Evolutionary conservation across 92 coral and sea anemone species (phyloP), one percentile per base, ranked within the genome.

Genomic region (Parazoanthus darwini): DNA sequence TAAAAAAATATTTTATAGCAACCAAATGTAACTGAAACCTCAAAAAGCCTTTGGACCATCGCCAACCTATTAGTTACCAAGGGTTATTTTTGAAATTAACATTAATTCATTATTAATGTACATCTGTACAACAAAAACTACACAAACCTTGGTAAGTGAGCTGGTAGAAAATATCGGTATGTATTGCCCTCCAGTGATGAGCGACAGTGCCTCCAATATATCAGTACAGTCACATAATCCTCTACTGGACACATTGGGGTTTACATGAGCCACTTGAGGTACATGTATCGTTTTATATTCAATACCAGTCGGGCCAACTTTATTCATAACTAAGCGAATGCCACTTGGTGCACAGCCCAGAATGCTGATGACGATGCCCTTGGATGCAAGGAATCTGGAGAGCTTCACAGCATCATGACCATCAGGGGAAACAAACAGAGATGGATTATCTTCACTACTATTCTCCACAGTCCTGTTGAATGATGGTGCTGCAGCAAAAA

Each of bases 361-460:
- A n/a, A 81, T 54, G 37, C 56, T 63, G 51, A 81, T 8, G 13
- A 39, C 25, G 10, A 81, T n/a, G 26, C 85, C 85, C 35, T 81
- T 81, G 9, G 85, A 81, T 81, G 85, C 85, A 38, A 81, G 85
- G 44, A 81, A 65, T 33, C 72, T 63, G 18, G 85, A 59, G 51
- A 81, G 85, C 56, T 81, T 59, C 74, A 81, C 35, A 2, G n/a
- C 36, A 63, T 81, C 85, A 4, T 81, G 51, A 81, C 56, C 72
- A 59, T 81, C 22, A 50, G 85, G 71, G 9, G 85, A 80, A 18
- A 22, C 85, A 79, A 48, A 50, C n/a, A 37, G 26, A 18, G 70
- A 22, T 63, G 70, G 70, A 5, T 0, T 63, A 4, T 63, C n/a
- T 6, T 8, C 26, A 23, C 70, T 63, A 2, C 26, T 22, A 18